Percentiles rank a stretch among this genome's conserved stretches.
Conservation (phyloP, 2,888 invertebrate species). For the Dolomedes plantarius region DNA sequence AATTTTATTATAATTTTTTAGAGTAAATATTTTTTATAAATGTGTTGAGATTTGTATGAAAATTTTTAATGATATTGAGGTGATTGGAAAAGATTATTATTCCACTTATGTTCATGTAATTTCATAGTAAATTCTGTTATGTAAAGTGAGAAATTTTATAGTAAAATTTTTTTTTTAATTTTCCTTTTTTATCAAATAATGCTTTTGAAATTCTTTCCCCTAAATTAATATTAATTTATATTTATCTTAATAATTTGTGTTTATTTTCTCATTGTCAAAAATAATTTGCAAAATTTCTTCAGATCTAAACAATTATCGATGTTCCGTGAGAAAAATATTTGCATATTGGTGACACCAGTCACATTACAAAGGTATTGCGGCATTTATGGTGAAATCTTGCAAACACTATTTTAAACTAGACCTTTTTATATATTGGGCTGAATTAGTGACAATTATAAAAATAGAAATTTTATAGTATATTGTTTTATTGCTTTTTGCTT, state of each 20-base stretch:
- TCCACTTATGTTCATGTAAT: too few relatives aligned
- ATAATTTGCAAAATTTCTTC: neutral
- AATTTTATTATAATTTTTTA: too few relatives aligned
- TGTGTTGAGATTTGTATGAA: too few relatives aligned
- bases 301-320: neutral
- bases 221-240: neutral
- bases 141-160: too few relatives aligned
- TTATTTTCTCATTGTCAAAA: neutral
- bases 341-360: neutral
- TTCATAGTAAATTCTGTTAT: too few relatives aligned
- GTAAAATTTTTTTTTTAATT: too few relatives aligned
- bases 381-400: neutral
- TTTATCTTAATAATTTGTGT: neutral
- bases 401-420: neutral
- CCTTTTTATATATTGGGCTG: neutral
- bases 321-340: neutral
- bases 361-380: neutral
- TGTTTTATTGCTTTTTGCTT: neutral
- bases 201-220: too few relatives aligned
- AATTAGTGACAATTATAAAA: neutral
- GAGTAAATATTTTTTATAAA: too few relatives aligned
- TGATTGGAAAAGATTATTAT: too few relatives aligned
- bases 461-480: neutral
- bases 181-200: too few relatives aligned
- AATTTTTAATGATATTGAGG: too few relatives aligned